Conservation (phyloP, 2,888 invertebrate genomes). For the Electrophaes corylata region DNA sequence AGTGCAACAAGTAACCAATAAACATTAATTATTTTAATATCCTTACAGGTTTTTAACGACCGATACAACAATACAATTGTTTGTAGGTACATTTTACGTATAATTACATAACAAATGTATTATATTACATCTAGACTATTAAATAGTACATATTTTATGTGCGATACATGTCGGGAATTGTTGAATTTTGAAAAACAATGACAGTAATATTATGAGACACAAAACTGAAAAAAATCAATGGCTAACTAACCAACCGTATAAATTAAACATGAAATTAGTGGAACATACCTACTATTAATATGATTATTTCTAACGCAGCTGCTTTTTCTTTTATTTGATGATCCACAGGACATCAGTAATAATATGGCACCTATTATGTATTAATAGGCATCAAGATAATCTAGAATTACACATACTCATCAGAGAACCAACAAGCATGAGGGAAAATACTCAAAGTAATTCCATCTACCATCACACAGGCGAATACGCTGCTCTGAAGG, state of each 20-base stretch:
- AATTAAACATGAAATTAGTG: neutral
- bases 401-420: neutral
- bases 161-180: neutral
- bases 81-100: neutral
- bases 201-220: neutral
- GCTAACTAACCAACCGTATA: too few relatives aligned
- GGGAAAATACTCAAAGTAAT: conserved; percentile 16
- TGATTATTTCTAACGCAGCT: neutral
- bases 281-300: neutral
- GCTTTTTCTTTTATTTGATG: neutral
- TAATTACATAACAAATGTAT: neutral
- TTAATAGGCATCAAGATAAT: neutral
- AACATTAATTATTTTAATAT: neutral
- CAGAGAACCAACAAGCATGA: neutral
- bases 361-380: conserved; percentile 1
- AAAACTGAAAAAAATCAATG: neutral
- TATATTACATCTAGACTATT: neutral
- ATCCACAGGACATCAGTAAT: neutral
- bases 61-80: neutral
- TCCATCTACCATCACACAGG: conserved; percentile 37
- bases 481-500: conserved; percentile 57
- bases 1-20: neutral
- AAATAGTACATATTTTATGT: neutral
- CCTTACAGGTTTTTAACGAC: too few relatives aligned
- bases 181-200: neutral